These are phyloP conservation scores for Halichoerus grypus DNA, from an alignment of 2,113 vertebrate genomes.

Conservation along the genomic window DNA sequence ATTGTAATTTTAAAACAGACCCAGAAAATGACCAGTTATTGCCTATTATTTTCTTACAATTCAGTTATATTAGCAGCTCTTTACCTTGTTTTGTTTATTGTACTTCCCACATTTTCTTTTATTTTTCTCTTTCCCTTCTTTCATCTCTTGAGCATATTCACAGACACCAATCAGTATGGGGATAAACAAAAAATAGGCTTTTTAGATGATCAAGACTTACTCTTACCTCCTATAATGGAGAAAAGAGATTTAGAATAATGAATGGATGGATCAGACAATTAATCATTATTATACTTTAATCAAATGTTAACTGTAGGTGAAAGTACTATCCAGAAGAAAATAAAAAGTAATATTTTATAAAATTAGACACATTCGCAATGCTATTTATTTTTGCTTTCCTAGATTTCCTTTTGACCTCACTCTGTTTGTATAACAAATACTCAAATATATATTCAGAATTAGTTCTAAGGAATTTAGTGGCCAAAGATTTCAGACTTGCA, in stretches of 20 bases:
- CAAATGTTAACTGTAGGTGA: not conserved
- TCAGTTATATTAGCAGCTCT: not conserved
- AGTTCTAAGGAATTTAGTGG: not conserved
- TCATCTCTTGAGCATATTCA: not conserved
- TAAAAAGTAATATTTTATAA: not conserved
- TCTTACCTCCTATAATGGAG: not conserved
- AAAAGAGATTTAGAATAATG: not conserved
- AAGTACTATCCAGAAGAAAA: not conserved
- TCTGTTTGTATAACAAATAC: not conserved
- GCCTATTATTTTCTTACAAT: not conserved
- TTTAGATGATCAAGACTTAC: not conserved
- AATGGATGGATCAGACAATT: not conserved
- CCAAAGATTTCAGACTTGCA: not conserved
- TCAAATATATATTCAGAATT: slow-evolving; percentile 21
- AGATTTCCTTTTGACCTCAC: slow-evolving; percentile 22
- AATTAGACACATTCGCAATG: not conserved
- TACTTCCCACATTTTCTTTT: not conserved
- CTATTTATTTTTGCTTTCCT: slow-evolving; percentile 10
- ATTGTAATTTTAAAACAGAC: slow-evolving; percentile 1
- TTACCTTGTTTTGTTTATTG: not conserved
- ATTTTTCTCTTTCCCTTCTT: not conserved
- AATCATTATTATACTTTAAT: not conserved
- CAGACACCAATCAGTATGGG: not conserved
- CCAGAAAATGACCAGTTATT: not conserved
- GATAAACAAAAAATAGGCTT: not conserved